Evolutionary conservation across 2,888 invertebrate species (phyloP).

Genomic region (Aphidius colemani): DNA sequence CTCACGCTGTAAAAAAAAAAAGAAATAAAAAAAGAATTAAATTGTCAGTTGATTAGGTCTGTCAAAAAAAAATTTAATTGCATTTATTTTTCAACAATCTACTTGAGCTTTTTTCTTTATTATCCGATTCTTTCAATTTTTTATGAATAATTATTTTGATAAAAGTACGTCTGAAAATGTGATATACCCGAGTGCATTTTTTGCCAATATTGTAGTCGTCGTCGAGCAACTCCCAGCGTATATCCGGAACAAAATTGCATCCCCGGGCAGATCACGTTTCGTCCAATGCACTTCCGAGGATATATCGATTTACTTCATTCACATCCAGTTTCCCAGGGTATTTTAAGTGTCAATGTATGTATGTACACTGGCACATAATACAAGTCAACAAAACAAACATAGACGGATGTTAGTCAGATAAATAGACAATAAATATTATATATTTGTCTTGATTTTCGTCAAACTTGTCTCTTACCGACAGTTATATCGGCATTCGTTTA

Average conservation of each 20-base stretch:
- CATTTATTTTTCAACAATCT: too few relatives aligned
- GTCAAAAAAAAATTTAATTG: too few relatives aligned
- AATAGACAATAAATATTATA: too few relatives aligned
- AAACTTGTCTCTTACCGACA: constrained; percentile 19
- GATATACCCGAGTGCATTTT: constrained; percentile 7
- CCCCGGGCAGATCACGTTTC: constrained; percentile 25
- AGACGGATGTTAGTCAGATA: background rate
- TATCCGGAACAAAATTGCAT: constrained; percentile 28
- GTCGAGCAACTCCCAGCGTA: constrained; percentile 9
- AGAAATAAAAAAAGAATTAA: background rate
- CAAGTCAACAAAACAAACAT: background rate
- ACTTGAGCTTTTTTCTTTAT: too few relatives aligned
- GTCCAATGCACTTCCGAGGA: constrained; percentile 19
- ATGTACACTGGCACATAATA: background rate
- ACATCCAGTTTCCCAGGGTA: background rate
- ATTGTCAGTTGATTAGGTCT: background rate
- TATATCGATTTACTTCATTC: constrained; percentile 17
- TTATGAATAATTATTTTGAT: too few relatives aligned
- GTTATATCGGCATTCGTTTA: constrained; percentile 16
- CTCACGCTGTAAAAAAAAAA: background rate
- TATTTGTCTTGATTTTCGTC: too few relatives aligned
- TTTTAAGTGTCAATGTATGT: too few relatives aligned
- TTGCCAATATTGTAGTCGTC: constrained; percentile 21
- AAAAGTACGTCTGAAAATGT: background rate
- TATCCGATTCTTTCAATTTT: too few relatives aligned